Evolutionary conservation across 2,888 invertebrate genomes (phyloP), one percentile per base, ranked within the genome.

Genomic region (Pammene fasciana): DNA sequence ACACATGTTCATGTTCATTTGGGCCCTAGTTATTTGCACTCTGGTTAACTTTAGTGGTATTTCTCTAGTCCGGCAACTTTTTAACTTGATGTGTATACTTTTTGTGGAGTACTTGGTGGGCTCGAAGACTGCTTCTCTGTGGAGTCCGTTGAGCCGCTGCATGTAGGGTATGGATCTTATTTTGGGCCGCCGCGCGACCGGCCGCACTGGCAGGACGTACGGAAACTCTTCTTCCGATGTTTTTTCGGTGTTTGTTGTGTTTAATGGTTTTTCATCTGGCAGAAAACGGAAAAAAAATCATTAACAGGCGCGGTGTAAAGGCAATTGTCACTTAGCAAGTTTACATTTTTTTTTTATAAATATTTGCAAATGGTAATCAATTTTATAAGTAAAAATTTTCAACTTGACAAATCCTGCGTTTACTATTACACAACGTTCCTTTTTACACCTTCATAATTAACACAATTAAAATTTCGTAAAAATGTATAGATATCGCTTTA

Each of bases 41-140:
- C 54, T 60, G n/a, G 65, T 48, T 50, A 72, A 70, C 16, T 56
- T 68, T 9, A 70, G 68, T 0, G 75, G 71, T 8, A 81, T 74
- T 8, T 85, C 83, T 74, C 84, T 75, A 11, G 82, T 83, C 52
- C 89, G 78, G 71, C 87, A 90, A 71, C 82, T 86, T 71, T 86
- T 86, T 11, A 91, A 86, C 74, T 85, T 89, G 34, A 92, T 83
- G 71, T 81, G 77, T 50, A 90, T 83, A 8, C 68, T 62, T 43
- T 68, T 74, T 67, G 79, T 78, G 66, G 73, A 78, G 67, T 84
- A 84, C 59, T 82, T 85, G 0, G 86, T 83, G 0, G 85, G 81
- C 76, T 89, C 86, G 76, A 92, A 92, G 4, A 86, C 78, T 2
- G 79, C 72, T 66, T 89, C 87, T 65, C 85, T 81, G 57, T 82